phyloP scores from a whole-genome alignment of 2,113 vertebrate species.

The Oncorhynchus mykiss region DNA sequence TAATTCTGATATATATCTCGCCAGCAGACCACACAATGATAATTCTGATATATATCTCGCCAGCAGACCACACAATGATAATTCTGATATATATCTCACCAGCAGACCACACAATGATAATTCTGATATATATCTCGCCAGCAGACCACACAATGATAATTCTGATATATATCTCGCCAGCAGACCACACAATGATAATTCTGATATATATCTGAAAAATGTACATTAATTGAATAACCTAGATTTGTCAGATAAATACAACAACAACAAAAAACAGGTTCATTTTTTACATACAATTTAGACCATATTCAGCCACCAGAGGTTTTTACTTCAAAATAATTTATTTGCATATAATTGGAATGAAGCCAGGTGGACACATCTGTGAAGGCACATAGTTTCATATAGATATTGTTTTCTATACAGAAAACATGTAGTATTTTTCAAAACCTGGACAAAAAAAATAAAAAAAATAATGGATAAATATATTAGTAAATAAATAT shows the following conservation, averaged over 20 bases:
- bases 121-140: too few species aligned
- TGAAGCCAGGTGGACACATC: constrained; percentile 76
- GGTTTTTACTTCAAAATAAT: constrained; percentile 78
- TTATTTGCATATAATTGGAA: constrained; percentile 81
- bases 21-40: too few species aligned
- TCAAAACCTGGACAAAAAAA: constrained; percentile 66
- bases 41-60: too few species aligned
- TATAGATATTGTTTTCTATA: constrained; percentile 72
- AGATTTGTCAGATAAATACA: background rate
- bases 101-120: too few species aligned
- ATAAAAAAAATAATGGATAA: constrained; percentile 84
- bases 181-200: too few species aligned
- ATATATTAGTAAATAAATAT: constrained; percentile 99
- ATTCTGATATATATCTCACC: too few species aligned
- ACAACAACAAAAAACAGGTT: background rate
- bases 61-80: too few species aligned
- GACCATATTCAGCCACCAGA: constrained; percentile 4
- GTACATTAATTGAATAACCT: background rate
- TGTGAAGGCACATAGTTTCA: constrained; percentile 71
- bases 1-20: too few species aligned
- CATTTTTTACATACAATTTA: background rate
- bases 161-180: too few species aligned
- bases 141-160: too few species aligned
- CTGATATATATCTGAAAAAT: background rate
- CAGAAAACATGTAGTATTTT: constrained; percentile 69